Evolutionary conservation across 1,140 invertebrate genomes (phyloP), one percentile per base, ranked within the genome.

Genomic region (Wiebesia pumilae): DNA sequence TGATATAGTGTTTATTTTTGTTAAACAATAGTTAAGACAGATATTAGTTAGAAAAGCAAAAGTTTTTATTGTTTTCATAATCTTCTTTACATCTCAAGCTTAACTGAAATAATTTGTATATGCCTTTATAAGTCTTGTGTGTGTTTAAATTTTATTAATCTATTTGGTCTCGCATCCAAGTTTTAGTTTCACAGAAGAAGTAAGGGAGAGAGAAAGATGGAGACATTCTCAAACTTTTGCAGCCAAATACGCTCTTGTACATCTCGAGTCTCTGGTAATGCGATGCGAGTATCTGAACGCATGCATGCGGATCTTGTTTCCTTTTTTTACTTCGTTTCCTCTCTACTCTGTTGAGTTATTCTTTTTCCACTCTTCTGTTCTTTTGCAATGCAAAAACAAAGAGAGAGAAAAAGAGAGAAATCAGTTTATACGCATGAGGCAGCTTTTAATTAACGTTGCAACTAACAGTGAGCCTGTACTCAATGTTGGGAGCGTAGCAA

Each of bases 111-210:
- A 73, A 73, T 73, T 24, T 40, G 33, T 71, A 35, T 71, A 38
- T 1, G 38, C 21, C 14, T 73, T 73, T 73, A 73, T 69, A 38
- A 78, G 27, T 47, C 27, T 35, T 54, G 9, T 54, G 14, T 90
- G 90, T 91, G 89, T 92, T 88, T 90, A 89, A 91, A 91, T 93
- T 93, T 93, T 92, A 93, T 93, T 92, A 89, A 54, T 89, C 87
- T 80, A 89, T 87, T 88, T 84, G 87, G 79, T 83, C 85, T 87
- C 89, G 87, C 87, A 88, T 69, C 54, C 30, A 33, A 35, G 54
- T 47, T 30, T 75, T 86, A 54, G 77, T 47, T 65, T 19, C 51
- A 24, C 9, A 84, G 71, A 85, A 81, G 43, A 75, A n/a, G 7
- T 0, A 51, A 81, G 54, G 21, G 14, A 35, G 30, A 33, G 19